These are phyloP conservation scores for Rhynchonycteris naso DNA, from an alignment of 2,797 vertebrate genomes.

Conservation along the genomic window DNA sequence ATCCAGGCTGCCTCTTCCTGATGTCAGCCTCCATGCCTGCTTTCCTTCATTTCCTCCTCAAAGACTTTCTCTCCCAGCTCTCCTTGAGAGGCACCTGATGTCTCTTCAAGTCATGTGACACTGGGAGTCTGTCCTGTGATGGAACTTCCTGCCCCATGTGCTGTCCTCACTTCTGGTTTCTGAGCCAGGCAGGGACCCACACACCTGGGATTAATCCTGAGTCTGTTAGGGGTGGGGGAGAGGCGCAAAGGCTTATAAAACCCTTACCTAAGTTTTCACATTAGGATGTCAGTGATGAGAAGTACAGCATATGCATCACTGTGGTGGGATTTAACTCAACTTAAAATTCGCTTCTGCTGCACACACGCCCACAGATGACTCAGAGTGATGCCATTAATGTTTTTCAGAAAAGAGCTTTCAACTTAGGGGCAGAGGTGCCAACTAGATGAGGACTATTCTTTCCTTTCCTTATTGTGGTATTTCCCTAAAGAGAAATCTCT, in stretches of 20 bases:
- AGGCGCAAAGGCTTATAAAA: neutral
- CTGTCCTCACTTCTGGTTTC: neutral
- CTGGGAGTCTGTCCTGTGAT: neutral
- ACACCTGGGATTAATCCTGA: neutral
- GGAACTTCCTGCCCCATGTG: neutral
- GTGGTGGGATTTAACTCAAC: neutral
- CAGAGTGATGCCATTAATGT: too few relatives aligned
- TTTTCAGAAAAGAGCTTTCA: neutral
- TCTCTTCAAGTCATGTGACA: neutral
- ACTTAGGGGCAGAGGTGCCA: neutral
- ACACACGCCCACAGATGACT: neutral
- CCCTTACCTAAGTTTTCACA: neutral
- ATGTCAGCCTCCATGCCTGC: neutral
- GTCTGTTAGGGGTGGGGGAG: neutral
- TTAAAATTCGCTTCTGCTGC: neutral
- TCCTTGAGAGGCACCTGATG: neutral
- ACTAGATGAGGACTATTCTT: neutral
- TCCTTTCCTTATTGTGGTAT: neutral
- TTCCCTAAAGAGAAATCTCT: neutral
- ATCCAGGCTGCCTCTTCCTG: neutral
- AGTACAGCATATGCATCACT: neutral
- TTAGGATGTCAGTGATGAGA: neutral
- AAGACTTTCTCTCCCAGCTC: neutral
- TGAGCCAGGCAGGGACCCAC: neutral
- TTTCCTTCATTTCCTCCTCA: neutral